Base-by-base conservation (phyloP, 2,888 invertebrate genomes). In the Meandrusa payeni region DNA sequence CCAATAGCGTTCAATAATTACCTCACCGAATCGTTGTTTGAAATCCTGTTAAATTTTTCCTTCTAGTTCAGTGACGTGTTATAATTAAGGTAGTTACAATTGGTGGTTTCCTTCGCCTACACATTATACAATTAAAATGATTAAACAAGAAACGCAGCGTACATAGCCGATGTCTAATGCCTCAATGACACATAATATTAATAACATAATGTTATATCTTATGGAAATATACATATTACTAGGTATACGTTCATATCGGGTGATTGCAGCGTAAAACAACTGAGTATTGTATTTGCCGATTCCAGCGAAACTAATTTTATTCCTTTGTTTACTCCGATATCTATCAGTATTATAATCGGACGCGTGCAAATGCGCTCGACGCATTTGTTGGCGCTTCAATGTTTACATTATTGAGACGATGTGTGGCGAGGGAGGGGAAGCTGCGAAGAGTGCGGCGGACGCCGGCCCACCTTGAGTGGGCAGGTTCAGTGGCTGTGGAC, bases 381-480 rank as follows among this genome's bases (percentile, higher is more conserved):
- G 59, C 57, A 61, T 54, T 55, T 57, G 50, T 53, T 39, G 61
- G 60, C 61, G 64, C 63, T 66, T 46, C 62, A 65, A 69, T 80
- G 81, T 82, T 81, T 80, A 77, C 72, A 66, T 73, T 76, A 48
- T 50, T 72, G 64, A 68, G 67, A 59, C 64, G 52, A 47, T 45
- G 43, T 46, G 45, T 49, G 70, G 67, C 69, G 68, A 64, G 57
- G 64, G 76, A 66, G 76, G 78, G 76, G 76, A 70, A 67, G 72
- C 64, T 65, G 78, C 61, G 69, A 71, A 54, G 59, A 62, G 65
- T 47, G 61, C 61, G 66, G 64, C 54, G 72, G 54, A 55, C 59
- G 58, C 59, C 72, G 74, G 79, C 72, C 85, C 65, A 83, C 86
- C 85, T 86, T 83, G 85, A 85, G 78, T 80, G 76, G 82, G 85